These are phyloP conservation scores for Nemotelus nigrinus DNA, from an alignment of 2,888 invertebrate genomes.

Conservation along the genomic window DNA sequence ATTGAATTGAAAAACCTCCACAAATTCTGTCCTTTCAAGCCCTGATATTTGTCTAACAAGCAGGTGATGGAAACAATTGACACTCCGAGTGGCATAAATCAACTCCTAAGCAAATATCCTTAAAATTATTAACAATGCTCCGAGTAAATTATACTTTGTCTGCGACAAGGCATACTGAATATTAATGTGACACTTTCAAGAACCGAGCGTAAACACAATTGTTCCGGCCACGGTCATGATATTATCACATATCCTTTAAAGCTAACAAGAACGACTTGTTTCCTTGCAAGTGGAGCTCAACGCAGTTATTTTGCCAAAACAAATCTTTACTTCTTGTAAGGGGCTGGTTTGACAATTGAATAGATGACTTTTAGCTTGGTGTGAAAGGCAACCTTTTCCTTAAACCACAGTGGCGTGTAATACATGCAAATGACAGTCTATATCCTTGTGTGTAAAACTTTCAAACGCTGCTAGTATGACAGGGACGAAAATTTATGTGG, in stretches of 20 bases:
- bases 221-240: constrained; percentile 23
- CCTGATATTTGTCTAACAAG: too few species aligned
- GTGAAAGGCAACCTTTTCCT: constrained; percentile 7
- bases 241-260: constrained; percentile 17
- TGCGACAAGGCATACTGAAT: constrained; percentile 50
- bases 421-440: constrained; percentile 28
- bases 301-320: constrained; percentile 13
- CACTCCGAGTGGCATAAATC: constrained; percentile 48
- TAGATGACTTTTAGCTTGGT: too few species aligned
- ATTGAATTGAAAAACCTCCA: too few species aligned
- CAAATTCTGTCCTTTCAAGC: too few species aligned
- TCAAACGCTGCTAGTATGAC: background rate
- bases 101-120: constrained; percentile 50
- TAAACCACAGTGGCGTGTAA: constrained; percentile 5
- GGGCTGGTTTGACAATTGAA: too few species aligned
- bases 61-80: constrained; percentile 39
- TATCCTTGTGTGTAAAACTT: background rate
- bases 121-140: constrained; percentile 50
- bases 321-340: background rate
- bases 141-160: constrained; percentile 48
- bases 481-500: background rate
- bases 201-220: constrained; percentile 40
- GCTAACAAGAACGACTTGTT: background rate
- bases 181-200: constrained; percentile 47
- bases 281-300: background rate